phyloP scores from a whole-genome alignment of 2,888 invertebrate species.

The Cataglyphis cursor region DNA sequence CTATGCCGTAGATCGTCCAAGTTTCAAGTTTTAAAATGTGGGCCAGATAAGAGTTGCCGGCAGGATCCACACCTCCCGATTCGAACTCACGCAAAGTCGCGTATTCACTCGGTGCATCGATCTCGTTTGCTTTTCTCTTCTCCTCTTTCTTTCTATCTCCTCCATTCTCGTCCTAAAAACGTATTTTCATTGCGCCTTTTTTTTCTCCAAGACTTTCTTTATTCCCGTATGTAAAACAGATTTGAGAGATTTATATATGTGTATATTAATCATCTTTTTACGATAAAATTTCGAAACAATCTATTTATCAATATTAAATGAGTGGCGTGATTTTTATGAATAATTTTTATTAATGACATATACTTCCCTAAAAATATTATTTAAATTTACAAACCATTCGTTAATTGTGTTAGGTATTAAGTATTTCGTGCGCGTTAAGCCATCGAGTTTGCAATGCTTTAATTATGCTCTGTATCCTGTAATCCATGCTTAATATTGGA shows the following conservation, averaged over 20 bases:
- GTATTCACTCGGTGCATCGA: conserved; percentile 71
- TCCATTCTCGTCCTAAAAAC: conserved; percentile 41
- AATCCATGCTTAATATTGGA: conserved; percentile 59
- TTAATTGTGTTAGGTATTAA: conserved; percentile 45
- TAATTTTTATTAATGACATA: not conserved
- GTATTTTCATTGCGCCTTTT: conserved; percentile 50
- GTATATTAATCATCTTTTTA: not conserved
- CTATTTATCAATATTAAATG: not conserved
- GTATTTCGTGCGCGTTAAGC: conserved; percentile 49
- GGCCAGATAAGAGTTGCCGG: conserved; percentile 76
- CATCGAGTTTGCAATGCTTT: conserved; percentile 56
- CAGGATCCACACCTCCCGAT: conserved; percentile 73
- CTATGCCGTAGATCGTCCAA: conserved; percentile 58
- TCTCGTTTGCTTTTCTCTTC: conserved; percentile 49
- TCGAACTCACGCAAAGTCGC: conserved; percentile 78
- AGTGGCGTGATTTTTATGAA: not conserved
- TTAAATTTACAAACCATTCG: conserved; percentile 7
- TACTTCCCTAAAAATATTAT: not conserved
- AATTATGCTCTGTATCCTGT: conserved; percentile 58
- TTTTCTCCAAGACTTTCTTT: conserved; percentile 61
- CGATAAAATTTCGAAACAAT: not conserved
- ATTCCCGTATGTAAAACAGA: conserved; percentile 68
- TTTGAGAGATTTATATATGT: conserved; percentile 61
- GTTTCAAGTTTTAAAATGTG: conserved; percentile 79
- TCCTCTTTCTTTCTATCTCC: not conserved